These are phyloP conservation scores for Apostichopus parvimensis DNA, from an alignment of 35 echinoderm and acorn worm genomes.

Conservation along the genomic window DNA sequence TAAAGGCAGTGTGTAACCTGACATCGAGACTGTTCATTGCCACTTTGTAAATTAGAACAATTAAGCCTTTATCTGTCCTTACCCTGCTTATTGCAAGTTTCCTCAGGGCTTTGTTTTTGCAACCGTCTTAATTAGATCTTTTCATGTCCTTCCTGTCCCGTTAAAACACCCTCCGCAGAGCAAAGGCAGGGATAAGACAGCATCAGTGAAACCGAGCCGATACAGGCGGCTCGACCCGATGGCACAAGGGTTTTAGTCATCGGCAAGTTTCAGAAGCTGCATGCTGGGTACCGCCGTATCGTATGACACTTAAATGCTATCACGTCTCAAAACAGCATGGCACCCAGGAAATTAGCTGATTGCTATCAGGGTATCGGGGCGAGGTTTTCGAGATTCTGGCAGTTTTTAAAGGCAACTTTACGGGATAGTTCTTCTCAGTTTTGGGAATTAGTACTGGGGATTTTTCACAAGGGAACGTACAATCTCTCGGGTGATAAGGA, in stretches of 20 bases:
- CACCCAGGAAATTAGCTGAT: background rate
- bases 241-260: background rate
- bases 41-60: background rate
- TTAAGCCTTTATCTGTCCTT: background rate
- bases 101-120: background rate
- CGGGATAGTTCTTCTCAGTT: slow-evolving; percentile 6
- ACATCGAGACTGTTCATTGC: background rate
- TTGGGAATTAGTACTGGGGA: background rate
- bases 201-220: background rate
- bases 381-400: background rate
- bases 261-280: background rate
- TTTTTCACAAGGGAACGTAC: slow-evolving; percentile 28
- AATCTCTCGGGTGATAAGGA: slow-evolving; percentile 21
- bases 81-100: background rate
- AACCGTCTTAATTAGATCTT: background rate
- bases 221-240: too few relatives aligned
- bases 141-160: background rate
- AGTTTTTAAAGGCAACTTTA: background rate
- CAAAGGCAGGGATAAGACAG: background rate
- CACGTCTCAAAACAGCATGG: background rate
- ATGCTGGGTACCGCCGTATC: background rate
- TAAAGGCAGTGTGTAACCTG: too few relatives aligned
- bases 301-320: background rate
- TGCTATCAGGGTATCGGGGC: background rate
- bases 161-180: background rate